Conservation (phyloP, 2,888 invertebrate genomes). For the Stomorhina lunata region DNA sequence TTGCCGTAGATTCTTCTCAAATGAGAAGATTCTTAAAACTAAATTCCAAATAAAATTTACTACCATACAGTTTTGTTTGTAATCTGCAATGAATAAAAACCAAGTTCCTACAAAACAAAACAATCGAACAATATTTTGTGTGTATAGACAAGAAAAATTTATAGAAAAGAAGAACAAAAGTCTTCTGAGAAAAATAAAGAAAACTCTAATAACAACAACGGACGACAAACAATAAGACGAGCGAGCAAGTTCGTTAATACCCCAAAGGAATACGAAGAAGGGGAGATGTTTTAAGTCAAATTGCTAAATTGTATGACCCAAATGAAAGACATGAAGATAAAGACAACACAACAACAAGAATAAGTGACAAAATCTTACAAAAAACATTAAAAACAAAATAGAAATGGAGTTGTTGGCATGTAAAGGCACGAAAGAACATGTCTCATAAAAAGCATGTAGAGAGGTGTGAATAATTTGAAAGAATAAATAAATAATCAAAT, state of each 20-base stretch:
- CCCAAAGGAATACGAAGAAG: slow-evolving; percentile 23
- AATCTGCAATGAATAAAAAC: slow-evolving; percentile 18
- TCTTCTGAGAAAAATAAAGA: background rate
- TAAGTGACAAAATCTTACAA: slow-evolving; percentile 21
- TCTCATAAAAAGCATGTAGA: background rate
- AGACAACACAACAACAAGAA: slow-evolving; percentile 6
- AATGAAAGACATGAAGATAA: background rate
- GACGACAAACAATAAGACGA: background rate
- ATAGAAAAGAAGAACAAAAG: slow-evolving; percentile 2
- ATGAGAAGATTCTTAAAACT: too few relatives aligned
- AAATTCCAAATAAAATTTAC: slow-evolving; percentile 21
- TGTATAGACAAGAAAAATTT: slow-evolving; percentile 28
- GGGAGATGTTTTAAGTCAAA: slow-evolving; percentile 28
- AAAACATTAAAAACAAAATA: background rate
- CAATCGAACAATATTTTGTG: slow-evolving; percentile 27
- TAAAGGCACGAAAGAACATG: background rate
- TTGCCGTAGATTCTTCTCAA: too few relatives aligned
- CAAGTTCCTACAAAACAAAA: background rate
- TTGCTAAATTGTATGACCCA: slow-evolving; percentile 37
- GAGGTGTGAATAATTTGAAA: slow-evolving; percentile 8
- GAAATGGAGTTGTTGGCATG: background rate
- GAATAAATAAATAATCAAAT: background rate
- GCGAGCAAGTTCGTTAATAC: background rate
- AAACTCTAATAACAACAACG: background rate
- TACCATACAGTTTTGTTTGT: slow-evolving; percentile 10